Conservation (phyloP, 1,140 invertebrate species). For the Drosophila quadrilineata region DNA sequence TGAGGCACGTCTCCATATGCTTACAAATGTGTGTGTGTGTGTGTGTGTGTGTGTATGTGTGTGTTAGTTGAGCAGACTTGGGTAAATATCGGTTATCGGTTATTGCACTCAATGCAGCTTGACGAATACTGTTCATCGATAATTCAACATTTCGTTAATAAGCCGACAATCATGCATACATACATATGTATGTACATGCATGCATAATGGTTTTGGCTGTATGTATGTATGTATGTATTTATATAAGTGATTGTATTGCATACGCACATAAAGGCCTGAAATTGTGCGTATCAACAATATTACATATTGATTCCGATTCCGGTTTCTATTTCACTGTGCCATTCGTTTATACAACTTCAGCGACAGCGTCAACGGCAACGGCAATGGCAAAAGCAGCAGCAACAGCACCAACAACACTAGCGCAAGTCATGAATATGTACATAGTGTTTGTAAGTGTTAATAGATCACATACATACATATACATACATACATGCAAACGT, state of each 20-base stretch:
- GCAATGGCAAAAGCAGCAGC: neutral
- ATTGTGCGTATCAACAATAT: slow-evolving; percentile 36
- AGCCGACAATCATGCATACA: neutral
- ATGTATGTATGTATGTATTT: too few relatives aligned
- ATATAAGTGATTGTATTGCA: too few relatives aligned
- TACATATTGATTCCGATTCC: slow-evolving; percentile 34
- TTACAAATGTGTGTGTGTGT: too few relatives aligned
- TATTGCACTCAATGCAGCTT: too few relatives aligned
- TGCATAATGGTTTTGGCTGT: neutral
- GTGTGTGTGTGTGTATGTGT: too few relatives aligned
- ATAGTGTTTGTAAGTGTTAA: slow-evolving; percentile 10
- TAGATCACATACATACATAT: slow-evolving; percentile 12
- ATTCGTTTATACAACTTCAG: slow-evolving; percentile 34
- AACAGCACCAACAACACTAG: neutral
- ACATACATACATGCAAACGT: neutral
- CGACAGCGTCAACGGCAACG: neutral
- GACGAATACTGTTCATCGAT: too few relatives aligned
- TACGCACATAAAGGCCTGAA: too few relatives aligned
- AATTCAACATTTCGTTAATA: too few relatives aligned
- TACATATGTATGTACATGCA: neutral
- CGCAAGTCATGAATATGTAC: slow-evolving; percentile 6
- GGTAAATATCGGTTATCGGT: too few relatives aligned
- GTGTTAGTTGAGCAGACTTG: too few relatives aligned
- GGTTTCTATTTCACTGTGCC: slow-evolving; percentile 48
- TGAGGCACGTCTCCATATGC: too few relatives aligned